Percentiles rank a stretch among this genome's conserved stretches.
Evolutionary conservation across 2,797 vertebrate genomes (phyloP).

Genomic region (Chloroceryle amazona): DNA sequence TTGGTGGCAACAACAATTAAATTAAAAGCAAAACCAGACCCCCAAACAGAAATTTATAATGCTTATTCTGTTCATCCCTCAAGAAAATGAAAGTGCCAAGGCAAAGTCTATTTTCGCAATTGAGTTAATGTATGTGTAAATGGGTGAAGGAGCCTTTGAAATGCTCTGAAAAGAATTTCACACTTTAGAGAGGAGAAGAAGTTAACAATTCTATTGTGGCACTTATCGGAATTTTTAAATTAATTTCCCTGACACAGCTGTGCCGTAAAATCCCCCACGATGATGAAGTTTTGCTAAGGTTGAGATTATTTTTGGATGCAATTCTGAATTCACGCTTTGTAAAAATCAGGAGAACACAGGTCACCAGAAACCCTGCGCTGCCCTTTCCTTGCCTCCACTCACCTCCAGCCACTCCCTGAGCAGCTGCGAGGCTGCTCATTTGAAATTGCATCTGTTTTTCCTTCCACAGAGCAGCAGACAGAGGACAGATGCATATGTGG

Average conservation of each 20-base stretch:
- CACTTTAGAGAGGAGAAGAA: conserved; percentile 17
- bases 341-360: background rate
- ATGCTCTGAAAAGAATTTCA: conserved; percentile 48
- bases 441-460: background rate
- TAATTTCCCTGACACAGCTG: conserved; percentile 52
- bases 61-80: conserved; percentile 44
- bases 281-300: background rate
- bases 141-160: conserved; percentile 42
- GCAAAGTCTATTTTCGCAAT: conserved; percentile 50
- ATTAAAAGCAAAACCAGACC: conserved; percentile 44
- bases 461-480: rapidly evolving
- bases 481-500: background rate
- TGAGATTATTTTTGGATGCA: background rate
- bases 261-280: background rate
- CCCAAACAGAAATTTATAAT: conserved; percentile 18
- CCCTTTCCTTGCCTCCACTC: background rate
- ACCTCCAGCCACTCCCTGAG: background rate
- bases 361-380: rapidly evolving
- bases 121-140: conserved; percentile 46
- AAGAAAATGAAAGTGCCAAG: conserved; percentile 59
- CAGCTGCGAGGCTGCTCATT: background rate
- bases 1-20: conserved; percentile 54
- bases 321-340: background rate
- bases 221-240: conserved; percentile 47
- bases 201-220: conserved; percentile 47